Evolutionary conservation across 2,113 vertebrate species (phyloP).

Genomic region (Leucoraja erinaceus): DNA sequence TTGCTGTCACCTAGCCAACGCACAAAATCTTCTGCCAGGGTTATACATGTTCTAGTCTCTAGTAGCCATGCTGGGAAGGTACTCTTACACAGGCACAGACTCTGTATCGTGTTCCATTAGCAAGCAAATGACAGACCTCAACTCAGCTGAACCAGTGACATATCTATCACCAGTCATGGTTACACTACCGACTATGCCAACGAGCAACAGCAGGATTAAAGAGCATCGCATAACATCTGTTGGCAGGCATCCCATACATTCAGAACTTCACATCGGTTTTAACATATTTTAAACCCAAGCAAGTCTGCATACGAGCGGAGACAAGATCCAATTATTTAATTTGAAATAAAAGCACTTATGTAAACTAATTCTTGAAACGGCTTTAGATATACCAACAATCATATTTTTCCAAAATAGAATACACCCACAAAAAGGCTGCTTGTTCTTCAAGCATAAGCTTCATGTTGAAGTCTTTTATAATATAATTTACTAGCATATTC

Average conservation of each 20-base stretch:
- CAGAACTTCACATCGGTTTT: neutral
- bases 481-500: neutral
- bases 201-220: neutral
- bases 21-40: slow-evolving; percentile 11
- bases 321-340: neutral
- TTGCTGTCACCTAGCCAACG: slow-evolving; percentile 21
- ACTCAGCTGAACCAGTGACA: slow-evolving; percentile 5
- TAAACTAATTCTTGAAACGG: neutral
- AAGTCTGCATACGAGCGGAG: neutral
- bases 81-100: neutral
- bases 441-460: neutral
- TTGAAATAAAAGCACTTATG: neutral
- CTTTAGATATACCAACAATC: neutral
- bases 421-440: slow-evolving; percentile 4
- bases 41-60: slow-evolving; percentile 30
- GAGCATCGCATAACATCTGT: neutral
- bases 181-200: neutral
- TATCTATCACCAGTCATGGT: neutral
- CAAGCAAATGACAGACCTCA: neutral
- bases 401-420: neutral
- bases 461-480: neutral
- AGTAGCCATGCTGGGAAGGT: neutral
- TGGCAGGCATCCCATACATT: neutral
- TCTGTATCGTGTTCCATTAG: neutral
- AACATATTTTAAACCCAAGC: neutral